These are phyloP conservation scores for Cercopithecus hamlyni DNA, from an alignment of 2,797 vertebrate genomes.

Conservation along the genomic window DNA sequence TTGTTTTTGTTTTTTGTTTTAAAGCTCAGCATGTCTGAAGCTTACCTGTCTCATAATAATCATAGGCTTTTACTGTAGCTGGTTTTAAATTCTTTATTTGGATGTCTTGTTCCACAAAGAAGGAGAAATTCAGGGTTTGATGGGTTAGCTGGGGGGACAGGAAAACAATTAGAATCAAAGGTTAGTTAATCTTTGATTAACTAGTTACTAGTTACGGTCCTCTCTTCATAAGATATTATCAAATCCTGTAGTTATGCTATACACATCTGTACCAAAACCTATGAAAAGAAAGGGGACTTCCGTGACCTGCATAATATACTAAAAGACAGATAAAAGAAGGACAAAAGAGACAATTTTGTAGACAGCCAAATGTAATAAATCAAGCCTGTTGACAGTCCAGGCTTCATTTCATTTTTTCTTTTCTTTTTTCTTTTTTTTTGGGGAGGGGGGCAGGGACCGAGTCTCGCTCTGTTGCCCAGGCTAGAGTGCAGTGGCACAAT, in stretches of 20 bases:
- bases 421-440: background rate
- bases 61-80: constrained; percentile 80
- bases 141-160: constrained; percentile 72
- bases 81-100: constrained; percentile 78
- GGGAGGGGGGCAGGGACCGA: accelerated
- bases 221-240: background rate
- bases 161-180: constrained; percentile 51
- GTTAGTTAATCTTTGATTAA: background rate
- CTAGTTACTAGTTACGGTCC: background rate
- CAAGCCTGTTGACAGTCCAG: background rate
- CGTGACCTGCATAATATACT: background rate
- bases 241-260: background rate
- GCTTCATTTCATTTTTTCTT: background rate
- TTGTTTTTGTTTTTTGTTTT: background rate
- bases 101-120: constrained; percentile 76
- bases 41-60: constrained; percentile 84
- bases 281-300: background rate
- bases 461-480: too few relatives aligned
- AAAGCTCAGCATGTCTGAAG: background rate
- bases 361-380: background rate
- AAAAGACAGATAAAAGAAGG: background rate
- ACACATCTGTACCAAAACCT: background rate
- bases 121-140: constrained; percentile 72
- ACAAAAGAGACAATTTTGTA: background rate
- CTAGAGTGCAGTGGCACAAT: too few relatives aligned